phyloP scores from a whole-genome alignment of 2,888 invertebrate genomes.

The Lissocephala sabroskyi region DNA sequence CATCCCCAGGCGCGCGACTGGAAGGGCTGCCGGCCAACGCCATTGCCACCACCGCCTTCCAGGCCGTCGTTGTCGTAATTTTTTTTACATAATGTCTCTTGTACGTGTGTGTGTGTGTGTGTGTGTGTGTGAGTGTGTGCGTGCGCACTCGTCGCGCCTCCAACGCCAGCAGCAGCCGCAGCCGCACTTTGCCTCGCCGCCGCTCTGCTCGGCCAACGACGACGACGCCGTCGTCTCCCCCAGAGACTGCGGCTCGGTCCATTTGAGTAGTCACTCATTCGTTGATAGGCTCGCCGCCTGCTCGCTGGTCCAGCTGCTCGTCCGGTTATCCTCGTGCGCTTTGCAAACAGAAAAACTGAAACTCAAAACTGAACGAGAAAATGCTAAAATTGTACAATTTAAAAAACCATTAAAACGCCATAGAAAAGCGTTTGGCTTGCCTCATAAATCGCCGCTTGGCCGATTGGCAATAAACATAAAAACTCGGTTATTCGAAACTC shows the following conservation, averaged over 20 bases:
- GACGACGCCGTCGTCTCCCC: slow-evolving; percentile 27
- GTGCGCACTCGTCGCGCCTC: slow-evolving; percentile 60
- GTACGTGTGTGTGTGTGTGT: slow-evolving; percentile 15
- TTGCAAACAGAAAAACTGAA: background rate
- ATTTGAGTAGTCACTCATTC: slow-evolving; percentile 60
- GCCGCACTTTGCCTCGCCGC: slow-evolving; percentile 26
- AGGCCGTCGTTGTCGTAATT: slow-evolving; percentile 1
- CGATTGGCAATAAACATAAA: slow-evolving; percentile 28
- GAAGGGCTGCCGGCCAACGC: background rate
- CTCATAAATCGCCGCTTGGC: too few species aligned
- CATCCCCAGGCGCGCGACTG: background rate
- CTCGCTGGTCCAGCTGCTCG: slow-evolving; percentile 64
- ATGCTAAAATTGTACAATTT: background rate
- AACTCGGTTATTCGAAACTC: slow-evolving; percentile 32
- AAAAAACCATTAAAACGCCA: background rate
- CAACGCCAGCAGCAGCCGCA: too few species aligned
- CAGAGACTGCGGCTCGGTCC: slow-evolving; percentile 59
- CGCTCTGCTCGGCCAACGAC: slow-evolving; percentile 1
- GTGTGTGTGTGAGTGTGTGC: slow-evolving; percentile 27
- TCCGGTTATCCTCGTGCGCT: slow-evolving; percentile 3
- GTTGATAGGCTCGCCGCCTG: slow-evolving; percentile 61
- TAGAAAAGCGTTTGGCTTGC: too few species aligned
- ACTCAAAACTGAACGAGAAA: too few species aligned
- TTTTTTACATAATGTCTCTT: slow-evolving; percentile 7
- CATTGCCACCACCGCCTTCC: background rate